Percentiles rank a stretch among this genome's conserved stretches.
phyloP scores from a whole-genome alignment of 2,113 vertebrate species.

The Suncus etruscus region DNA sequence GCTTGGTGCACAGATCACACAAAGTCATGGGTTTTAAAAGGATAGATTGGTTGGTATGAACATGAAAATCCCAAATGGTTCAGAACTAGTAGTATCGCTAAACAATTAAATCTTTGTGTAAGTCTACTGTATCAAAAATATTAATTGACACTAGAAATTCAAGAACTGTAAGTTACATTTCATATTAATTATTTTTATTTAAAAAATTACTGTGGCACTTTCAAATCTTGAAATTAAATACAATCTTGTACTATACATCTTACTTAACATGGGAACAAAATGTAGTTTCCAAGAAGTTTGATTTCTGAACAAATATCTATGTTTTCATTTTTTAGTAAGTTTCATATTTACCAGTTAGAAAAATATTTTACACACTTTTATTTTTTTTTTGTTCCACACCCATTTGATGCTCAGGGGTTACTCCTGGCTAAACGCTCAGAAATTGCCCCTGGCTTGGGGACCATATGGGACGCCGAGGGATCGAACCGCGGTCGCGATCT shows the following conservation, averaged over 20 bases:
- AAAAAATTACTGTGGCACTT: neutral
- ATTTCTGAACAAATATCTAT: neutral
- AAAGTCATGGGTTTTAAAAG: neutral
- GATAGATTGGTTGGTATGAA: neutral
- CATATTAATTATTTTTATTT: neutral
- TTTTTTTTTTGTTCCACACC: no score
- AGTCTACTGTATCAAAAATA: slow-evolving; percentile 29
- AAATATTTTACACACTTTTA: slow-evolving; percentile 42
- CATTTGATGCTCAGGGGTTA: no score
- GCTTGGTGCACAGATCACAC: neutral
- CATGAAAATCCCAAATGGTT: neutral
- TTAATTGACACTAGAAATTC: neutral
- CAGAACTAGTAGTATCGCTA: neutral
- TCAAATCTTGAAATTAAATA: slow-evolving; percentile 42
- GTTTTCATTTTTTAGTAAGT: slow-evolving; percentile 9
- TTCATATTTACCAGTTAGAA: neutral
- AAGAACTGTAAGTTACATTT: slow-evolving; percentile 17
- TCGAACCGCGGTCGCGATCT: no score
- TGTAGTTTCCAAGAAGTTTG: neutral
- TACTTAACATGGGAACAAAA: neutral
- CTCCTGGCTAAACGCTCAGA: no score
- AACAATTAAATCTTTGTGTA: slow-evolving; percentile 27
- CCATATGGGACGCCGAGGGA: no score
- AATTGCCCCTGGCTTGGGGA: no score
- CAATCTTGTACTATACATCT: neutral